These are phyloP conservation scores for Phyllotreta striolata DNA, from an alignment of 2,888 invertebrate genomes.

Conservation along the genomic window DNA sequence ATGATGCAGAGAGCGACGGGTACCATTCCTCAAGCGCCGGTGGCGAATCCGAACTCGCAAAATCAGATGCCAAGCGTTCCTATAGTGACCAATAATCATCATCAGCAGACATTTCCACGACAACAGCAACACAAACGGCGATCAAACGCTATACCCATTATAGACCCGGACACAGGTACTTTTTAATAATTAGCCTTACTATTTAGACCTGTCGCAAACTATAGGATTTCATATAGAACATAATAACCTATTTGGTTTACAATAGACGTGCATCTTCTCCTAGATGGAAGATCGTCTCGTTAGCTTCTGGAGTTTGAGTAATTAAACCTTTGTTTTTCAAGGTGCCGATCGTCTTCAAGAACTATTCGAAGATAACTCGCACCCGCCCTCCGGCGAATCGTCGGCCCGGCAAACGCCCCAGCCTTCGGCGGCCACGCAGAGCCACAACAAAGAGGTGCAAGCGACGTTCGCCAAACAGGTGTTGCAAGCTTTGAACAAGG, in stretches of 20 bases:
- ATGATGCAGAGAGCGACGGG: constrained; percentile 33
- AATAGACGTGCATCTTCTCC: too few species aligned
- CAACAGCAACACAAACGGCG: constrained; percentile 38
- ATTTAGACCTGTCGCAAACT: too few species aligned
- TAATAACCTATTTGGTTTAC: too few species aligned
- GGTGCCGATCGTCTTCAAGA: constrained; percentile 61
- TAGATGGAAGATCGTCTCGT: too few species aligned
- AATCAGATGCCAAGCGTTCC: constrained; percentile 38
- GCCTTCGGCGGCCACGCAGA: constrained; percentile 48
- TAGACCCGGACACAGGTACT: constrained; percentile 58
- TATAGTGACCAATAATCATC: constrained; percentile 32
- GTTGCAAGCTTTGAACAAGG: constrained; percentile 49
- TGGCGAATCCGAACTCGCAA: constrained; percentile 48
- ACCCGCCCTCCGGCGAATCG: constrained; percentile 61
- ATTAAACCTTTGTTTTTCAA: constrained; percentile 40
- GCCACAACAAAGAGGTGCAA: constrained; percentile 54
- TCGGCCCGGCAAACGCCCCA: constrained; percentile 64
- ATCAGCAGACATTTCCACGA: constrained; percentile 40
- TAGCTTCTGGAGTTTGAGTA: too few species aligned
- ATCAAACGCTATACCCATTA: constrained; percentile 56
- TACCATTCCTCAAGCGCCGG: constrained; percentile 36
- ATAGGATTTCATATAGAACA: too few species aligned
- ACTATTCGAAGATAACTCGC: constrained; percentile 58
- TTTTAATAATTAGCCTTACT: too few species aligned
- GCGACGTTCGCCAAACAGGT: constrained; percentile 58